Evolutionary conservation across 2,113 vertebrate species (phyloP).

Genomic region (Trachemys scripta): DNA sequence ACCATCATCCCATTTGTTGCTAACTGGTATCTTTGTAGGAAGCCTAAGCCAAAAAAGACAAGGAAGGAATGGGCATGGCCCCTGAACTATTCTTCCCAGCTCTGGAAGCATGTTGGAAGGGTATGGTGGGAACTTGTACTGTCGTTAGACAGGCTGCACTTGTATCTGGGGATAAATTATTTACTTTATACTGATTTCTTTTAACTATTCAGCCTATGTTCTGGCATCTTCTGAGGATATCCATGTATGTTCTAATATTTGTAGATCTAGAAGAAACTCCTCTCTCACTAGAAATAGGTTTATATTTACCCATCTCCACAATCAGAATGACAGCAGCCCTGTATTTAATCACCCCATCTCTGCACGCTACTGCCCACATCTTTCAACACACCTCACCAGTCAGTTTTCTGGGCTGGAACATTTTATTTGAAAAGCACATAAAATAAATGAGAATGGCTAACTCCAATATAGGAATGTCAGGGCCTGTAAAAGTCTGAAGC

Average conservation of each 20-base stretch:
- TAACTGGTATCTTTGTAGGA: constrained; percentile 43
- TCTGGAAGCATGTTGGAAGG: constrained; percentile 54
- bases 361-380: not conserved
- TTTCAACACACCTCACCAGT: not conserved
- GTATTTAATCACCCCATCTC: not conserved
- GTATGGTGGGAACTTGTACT: constrained; percentile 28
- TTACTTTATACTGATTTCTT: constrained; percentile 31
- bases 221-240: not conserved
- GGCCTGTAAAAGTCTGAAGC: not conserved
- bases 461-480: not conserved
- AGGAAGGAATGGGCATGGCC: constrained; percentile 9
- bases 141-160: constrained; percentile 34
- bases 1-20: constrained; percentile 48
- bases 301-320: not conserved
- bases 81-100: constrained; percentile 6
- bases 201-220: not conserved
- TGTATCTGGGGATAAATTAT: constrained; percentile 47
- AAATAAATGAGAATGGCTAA: not conserved
- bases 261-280: not conserved
- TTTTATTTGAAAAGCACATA: not conserved
- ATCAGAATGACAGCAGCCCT: not conserved
- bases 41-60: constrained; percentile 52
- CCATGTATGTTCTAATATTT: not conserved
- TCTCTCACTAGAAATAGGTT: not conserved
- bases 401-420: accelerated